Evolutionary conservation across 2,888 invertebrate genomes (phyloP).

Genomic region (Pheosia gnoma): DNA sequence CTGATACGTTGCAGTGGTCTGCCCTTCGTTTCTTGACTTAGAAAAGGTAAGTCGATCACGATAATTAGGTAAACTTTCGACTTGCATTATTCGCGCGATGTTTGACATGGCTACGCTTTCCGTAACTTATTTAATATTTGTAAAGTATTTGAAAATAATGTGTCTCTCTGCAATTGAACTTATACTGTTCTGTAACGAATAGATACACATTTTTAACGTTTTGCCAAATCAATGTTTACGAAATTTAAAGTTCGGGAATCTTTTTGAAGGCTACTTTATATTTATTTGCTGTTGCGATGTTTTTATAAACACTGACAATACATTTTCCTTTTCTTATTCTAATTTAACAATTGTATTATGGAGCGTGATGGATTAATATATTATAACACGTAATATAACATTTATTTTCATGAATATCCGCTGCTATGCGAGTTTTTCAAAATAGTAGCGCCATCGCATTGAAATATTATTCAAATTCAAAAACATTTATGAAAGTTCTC

Average conservation of each 20-base stretch:
- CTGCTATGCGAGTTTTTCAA: neutral
- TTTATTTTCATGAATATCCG: neutral
- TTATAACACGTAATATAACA: neutral
- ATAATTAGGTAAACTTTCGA: too few relatives aligned
- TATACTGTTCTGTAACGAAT: neutral
- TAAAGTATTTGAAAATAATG: neutral
- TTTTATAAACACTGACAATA: neutral
- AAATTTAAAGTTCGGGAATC: neutral
- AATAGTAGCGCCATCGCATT: neutral
- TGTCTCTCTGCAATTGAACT: neutral
- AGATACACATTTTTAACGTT: neutral
- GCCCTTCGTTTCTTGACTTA: slow-evolving; percentile 30
- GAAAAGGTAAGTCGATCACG: slow-evolving; percentile 44
- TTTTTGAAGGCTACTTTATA: neutral
- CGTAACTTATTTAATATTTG: neutral
- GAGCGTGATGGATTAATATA: too few relatives aligned
- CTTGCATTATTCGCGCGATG: too few relatives aligned
- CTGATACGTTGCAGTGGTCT: slow-evolving; percentile 40
- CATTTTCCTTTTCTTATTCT: too few relatives aligned
- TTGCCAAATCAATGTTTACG: neutral
- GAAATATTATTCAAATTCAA: slow-evolving; percentile 7
- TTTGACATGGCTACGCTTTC: too few relatives aligned
- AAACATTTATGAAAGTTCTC: neutral
- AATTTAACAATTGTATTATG: too few relatives aligned
- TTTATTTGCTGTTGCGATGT: neutral